Conservation (phyloP, 2,113 vertebrate genomes). For the Halichoeres trimaculatus region DNA sequence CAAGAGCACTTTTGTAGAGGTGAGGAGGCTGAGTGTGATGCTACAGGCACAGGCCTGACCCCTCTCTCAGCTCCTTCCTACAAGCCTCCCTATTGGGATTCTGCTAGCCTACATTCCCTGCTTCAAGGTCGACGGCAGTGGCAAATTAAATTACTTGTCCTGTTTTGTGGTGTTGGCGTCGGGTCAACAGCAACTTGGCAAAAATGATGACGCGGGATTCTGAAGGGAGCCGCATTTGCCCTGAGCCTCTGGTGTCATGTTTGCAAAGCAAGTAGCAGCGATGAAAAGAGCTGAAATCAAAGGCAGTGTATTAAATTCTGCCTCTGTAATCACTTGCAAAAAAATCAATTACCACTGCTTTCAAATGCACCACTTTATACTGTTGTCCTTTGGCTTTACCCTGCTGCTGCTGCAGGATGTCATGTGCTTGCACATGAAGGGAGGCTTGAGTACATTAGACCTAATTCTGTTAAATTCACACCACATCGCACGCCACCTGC, state of each 20-base stretch:
- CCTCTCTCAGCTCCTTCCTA: constrained; percentile 57
- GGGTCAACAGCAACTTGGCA: constrained; percentile 73
- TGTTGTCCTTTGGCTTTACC: constrained; percentile 47
- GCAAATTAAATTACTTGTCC: constrained; percentile 80
- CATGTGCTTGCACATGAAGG: constrained; percentile 46
- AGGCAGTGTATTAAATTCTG: constrained; percentile 72
- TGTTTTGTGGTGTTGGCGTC: constrained; percentile 72
- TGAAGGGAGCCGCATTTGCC: constrained; percentile 63
- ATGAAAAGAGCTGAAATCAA: constrained; percentile 69
- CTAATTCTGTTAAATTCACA: constrained; percentile 21
- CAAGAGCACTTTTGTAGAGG: constrained; percentile 36
- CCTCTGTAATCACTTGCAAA: constrained; percentile 65
- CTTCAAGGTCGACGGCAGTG: constrained; percentile 77
- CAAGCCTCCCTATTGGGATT: constrained; percentile 72
- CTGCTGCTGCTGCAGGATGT: constrained; percentile 44
- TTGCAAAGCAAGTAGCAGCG: constrained; percentile 60
- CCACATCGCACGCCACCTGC: constrained; percentile 64
- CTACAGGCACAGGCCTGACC: constrained; percentile 54
- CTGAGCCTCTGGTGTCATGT: constrained; percentile 72
- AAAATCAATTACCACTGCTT: constrained; percentile 63
- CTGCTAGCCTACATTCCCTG: constrained; percentile 73
- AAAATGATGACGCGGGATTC: constrained; percentile 79
- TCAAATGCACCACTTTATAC: constrained; percentile 61
- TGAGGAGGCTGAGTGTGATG: constrained; percentile 46
- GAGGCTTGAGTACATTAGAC: constrained; percentile 20